A percentile compares a stretch with the other conserved stretches of the same genome.
Evolutionary conservation across 1,140 invertebrate genomes (phyloP).

Genomic region (Scaptomyza graminum): DNA sequence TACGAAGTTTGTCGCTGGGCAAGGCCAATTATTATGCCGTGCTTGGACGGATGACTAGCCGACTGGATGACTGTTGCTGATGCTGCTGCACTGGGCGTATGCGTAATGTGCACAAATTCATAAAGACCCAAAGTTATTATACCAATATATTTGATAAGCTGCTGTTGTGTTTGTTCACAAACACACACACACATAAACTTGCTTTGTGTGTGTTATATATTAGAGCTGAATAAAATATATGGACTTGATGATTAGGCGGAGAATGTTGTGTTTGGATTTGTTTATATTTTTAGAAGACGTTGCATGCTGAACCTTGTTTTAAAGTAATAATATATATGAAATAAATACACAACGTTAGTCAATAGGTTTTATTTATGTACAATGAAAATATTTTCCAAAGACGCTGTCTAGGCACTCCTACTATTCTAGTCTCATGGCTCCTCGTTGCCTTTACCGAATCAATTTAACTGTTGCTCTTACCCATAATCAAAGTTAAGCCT

Average conservation of each 20-base stretch:
- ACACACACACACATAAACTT: not conserved
- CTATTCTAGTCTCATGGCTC: too few relatives aligned
- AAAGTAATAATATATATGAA: too few relatives aligned
- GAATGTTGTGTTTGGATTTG: too few relatives aligned
- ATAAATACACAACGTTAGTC: too few relatives aligned
- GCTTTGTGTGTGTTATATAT: not conserved
- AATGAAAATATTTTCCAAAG: too few relatives aligned
- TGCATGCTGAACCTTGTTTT: too few relatives aligned
- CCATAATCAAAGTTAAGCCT: not conserved
- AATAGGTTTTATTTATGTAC: too few relatives aligned
- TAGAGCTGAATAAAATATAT: not conserved
- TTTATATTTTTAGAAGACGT: too few relatives aligned
- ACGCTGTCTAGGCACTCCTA: too few relatives aligned
- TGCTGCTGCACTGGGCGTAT: slow-evolving; percentile 20
- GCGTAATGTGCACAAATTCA: slow-evolving; percentile 35
- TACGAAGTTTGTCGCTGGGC: slow-evolving; percentile 5
- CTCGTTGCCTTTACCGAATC: not conserved
- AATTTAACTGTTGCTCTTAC: not conserved
- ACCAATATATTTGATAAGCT: slow-evolving; percentile 22
- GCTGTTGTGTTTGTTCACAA: not conserved
- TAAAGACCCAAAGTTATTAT: slow-evolving; percentile 19
- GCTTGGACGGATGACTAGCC: not conserved
- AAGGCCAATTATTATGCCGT: slow-evolving; percentile 26
- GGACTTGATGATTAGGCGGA: not conserved
- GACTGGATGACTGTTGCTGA: too few relatives aligned